phyloP scores from a whole-genome alignment of 2,797 vertebrate genomes.

The Holocentrus rufus region DNA sequence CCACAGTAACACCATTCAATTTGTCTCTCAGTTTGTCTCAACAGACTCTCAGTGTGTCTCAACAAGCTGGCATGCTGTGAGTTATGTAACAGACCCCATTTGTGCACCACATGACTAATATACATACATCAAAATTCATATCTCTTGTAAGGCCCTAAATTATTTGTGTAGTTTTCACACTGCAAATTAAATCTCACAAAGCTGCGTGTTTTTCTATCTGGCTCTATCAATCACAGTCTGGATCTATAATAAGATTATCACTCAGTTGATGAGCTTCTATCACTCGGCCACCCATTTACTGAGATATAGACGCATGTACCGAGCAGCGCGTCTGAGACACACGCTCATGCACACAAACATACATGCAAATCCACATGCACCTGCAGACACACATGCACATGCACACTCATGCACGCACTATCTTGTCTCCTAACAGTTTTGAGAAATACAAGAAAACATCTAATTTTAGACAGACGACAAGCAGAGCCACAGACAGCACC shows the following conservation, averaged over 20 bases:
- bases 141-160: conserved; percentile 72
- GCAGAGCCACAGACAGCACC: not conserved
- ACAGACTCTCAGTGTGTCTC: conserved; percentile 63
- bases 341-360: conserved; percentile 4
- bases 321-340: not conserved
- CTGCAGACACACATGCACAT: not conserved
- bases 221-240: conserved; percentile 76
- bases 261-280: conserved; percentile 74
- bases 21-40: conserved; percentile 64
- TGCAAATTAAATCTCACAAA: conserved; percentile 75
- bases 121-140: conserved; percentile 70
- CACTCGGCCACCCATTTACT: conserved; percentile 55
- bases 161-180: conserved; percentile 77
- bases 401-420: not conserved
- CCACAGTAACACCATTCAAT: conserved; percentile 66
- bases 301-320: not conserved
- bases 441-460: not conserved
- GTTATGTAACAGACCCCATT: conserved; percentile 73
- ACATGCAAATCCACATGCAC: not conserved
- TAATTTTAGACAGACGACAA: conserved; percentile 12
- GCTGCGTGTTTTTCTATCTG: conserved; percentile 66
- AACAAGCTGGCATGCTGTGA: conserved; percentile 63
- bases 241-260: conserved; percentile 76
- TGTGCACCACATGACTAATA: conserved; percentile 69
- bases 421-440: conserved; percentile 15